These are phyloP conservation scores for Zoanthus sansibaricus DNA, from an alignment of 92 coral and sea anemone species.

Conservation along the genomic window DNA sequence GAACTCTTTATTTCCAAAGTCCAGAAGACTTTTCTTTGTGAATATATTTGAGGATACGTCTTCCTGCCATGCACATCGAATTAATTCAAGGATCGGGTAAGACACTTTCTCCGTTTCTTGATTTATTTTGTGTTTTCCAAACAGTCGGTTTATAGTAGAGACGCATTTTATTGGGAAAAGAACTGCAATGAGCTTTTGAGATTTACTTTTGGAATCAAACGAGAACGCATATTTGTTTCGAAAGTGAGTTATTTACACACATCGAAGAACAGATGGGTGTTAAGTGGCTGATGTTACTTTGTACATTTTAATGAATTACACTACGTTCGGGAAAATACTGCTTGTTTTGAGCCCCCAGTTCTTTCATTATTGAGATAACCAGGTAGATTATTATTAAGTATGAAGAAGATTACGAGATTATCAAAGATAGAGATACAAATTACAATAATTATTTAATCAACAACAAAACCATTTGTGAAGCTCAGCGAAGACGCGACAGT, in stretches of 20 bases:
- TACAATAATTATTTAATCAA: no score
- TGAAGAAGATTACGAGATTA: no score
- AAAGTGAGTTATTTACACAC: background rate
- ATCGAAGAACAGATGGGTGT: conserved; percentile 36
- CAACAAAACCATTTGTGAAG: no score
- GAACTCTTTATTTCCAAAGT: background rate
- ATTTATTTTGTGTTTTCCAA: background rate
- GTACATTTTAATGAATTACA: background rate
- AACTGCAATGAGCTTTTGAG: background rate
- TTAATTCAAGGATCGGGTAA: background rate
- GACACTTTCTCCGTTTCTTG: background rate
- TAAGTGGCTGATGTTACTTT: background rate
- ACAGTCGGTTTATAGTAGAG: background rate
- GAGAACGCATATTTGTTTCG: background rate
- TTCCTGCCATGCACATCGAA: background rate
- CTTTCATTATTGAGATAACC: no score
- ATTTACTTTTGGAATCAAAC: background rate
- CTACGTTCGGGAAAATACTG: no score
- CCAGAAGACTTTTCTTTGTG: background rate
- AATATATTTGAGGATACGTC: background rate
- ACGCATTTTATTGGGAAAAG: background rate
- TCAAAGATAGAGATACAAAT: no score
- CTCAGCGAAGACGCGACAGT: no score
- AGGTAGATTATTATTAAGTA: no score
- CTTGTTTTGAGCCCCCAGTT: no score